phyloP scores from a whole-genome alignment of 2,113 vertebrate genomes.

The Rhinoptilus africanus region DNA sequence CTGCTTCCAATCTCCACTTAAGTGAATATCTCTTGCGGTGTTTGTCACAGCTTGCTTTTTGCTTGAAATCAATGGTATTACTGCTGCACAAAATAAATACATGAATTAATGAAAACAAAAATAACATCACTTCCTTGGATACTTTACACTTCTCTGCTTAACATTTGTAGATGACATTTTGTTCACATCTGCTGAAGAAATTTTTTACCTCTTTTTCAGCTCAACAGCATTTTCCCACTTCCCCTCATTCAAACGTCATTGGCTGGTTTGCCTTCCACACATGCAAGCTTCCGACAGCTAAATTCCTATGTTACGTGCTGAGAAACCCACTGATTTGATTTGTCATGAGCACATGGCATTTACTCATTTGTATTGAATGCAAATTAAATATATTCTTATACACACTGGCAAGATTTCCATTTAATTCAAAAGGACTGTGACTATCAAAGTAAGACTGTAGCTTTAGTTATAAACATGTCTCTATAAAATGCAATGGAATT shows the following conservation, averaged over 20 bases:
- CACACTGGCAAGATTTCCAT: neutral
- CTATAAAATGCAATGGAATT: neutral
- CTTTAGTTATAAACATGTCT: neutral
- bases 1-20: neutral
- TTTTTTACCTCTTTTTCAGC: neutral
- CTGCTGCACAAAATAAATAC: neutral
- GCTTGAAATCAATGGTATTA: neutral
- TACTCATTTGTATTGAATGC: neutral
- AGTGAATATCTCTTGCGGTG: fast-evolving
- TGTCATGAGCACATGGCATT: neutral
- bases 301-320: neutral
- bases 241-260: neutral
- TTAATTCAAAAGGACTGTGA: neutral
- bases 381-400: constrained; percentile 6
- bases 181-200: neutral
- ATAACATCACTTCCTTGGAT: neutral
- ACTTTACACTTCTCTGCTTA: neutral
- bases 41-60: constrained; percentile 4
- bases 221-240: neutral
- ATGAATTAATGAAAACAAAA: neutral
- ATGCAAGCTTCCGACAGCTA: neutral
- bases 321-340: constrained; percentile 23
- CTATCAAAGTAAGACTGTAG: neutral
- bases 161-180: neutral
- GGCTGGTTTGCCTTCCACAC: neutral